Evolutionary conservation across 2,113 vertebrate species (phyloP), one percentile per base, ranked within the genome.

Genomic region (Cyphomyrus discorhynchus): DNA sequence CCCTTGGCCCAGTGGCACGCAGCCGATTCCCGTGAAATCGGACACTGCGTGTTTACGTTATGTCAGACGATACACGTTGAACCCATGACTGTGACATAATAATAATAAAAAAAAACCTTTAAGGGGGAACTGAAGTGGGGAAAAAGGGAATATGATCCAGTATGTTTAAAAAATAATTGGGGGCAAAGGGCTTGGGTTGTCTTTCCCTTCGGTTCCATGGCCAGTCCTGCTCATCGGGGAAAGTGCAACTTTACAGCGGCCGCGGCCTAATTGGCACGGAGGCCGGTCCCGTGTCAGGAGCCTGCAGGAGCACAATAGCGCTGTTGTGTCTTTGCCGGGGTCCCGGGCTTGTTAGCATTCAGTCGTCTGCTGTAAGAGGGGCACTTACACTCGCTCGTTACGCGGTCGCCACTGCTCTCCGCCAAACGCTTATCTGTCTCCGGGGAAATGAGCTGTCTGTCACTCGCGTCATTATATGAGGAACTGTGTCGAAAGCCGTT

Each of bases 331-430:
- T 27, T 47, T 84, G 15, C 39, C 53, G 74, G 88, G 87, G 88
- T 90, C 90, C 49, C 2, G 45, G 90, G 90, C 92, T 93, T 90
- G 92, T 94, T 94, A 91, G 92, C 92, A 93, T 94, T 93, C 93
- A 58, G 85, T 77, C 56, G 74, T 86, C 87, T 49, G n/a, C 42
- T 89, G 88, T 62, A 49, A 85, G 88, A 89, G 89, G 84, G 88
- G 87, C 88, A 88, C 90, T 91, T 88, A 92, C 88, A 35, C n/a
- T 56, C 90, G 6, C 88, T 88, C 58, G 27, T 82, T 84, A 53
- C 39, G 27, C 82, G 21, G 42, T n/a, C 24, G 5, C 19, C 24
- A 42, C 74, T 17, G 19, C 15, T 35, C n/a, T 80, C 74, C 13
- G 74, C 17, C 31, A 80, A 90, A 89, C 53, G 56, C 84, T 90